Base-by-base conservation (phyloP, 1,140 invertebrate species). In the Cherax quadricarinatus region DNA sequence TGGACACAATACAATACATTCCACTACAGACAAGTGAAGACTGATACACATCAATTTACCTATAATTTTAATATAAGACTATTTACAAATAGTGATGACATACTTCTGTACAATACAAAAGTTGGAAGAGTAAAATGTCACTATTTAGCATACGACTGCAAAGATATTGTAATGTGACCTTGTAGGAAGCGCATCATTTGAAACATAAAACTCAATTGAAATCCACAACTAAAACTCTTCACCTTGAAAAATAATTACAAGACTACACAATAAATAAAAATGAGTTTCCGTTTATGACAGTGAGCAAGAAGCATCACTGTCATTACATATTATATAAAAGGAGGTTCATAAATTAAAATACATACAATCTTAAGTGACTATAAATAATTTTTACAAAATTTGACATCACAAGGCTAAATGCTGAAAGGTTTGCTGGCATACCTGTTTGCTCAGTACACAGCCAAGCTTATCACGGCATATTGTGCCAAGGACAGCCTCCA, bases 31-130 rank as follows among this genome's bases (percentile, higher is more conserved):
- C 14, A 9, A 85, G 41, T 62, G 60, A 70, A n/a, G 18, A 88
- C 18, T 41, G 30, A 88, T 60, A 60, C 60, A 24, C 18, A 78
- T 30, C 9, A 73, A n/a, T 89, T 89, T 73, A 66, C 60, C 60
- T 91, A 86, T 81, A 70, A 81, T 80, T 91, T 70, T 91, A 91
- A 86, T 91, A 86, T 86, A 86, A 81, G 84, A 91, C 83, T 91
- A 91, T 91, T 86, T 91, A 91, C 84, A 91, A 86, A 87, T 91
- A 91, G 66, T 86, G 78, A 91, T 80, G 90, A 91, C 90, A 86
- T 60, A 91, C 73, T 80, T 91, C 90, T 91, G 90, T 91, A 91
- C 90, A 91, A 91, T 91, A 91, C 84, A 91, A 91, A 91, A 86
- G 85, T 86, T 91, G 90, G 90, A 91, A 91, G 90, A 86, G 73